These are phyloP conservation scores for Ceratothoa steindachneri DNA, from an alignment of 2,888 invertebrate genomes.

Conservation along the genomic window DNA sequence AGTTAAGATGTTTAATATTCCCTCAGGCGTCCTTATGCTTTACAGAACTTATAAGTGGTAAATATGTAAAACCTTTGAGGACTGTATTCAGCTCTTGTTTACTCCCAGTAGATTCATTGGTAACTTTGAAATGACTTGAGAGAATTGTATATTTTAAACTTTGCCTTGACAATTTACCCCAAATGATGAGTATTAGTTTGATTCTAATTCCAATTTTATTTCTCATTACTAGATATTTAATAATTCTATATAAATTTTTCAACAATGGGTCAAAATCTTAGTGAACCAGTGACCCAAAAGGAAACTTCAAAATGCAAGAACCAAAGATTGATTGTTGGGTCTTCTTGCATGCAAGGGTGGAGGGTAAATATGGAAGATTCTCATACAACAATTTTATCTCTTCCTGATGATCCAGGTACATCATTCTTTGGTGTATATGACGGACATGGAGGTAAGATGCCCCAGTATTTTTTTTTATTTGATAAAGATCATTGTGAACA, in stretches of 20 bases:
- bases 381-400: constrained; percentile 87
- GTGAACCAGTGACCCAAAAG: constrained; percentile 46
- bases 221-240: too few relatives aligned
- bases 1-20: too few relatives aligned
- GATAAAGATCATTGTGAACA: too few relatives aligned
- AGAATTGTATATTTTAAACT: not conserved
- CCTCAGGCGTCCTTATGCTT: too few relatives aligned
- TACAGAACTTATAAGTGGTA: too few relatives aligned
- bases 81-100: too few relatives aligned
- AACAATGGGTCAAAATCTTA: constrained; percentile 45
- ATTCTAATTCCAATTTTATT: too few relatives aligned
- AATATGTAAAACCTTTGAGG: too few relatives aligned
- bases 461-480: too few relatives aligned
- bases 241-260: not conserved
- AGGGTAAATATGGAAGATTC: constrained; percentile 98
- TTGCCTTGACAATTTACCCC: not conserved
- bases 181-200: too few relatives aligned
- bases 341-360: constrained; percentile 99
- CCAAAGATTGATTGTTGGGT: constrained; percentile 65
- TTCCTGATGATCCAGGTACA: constrained; percentile 87
- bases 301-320: constrained; percentile 44
- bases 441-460: constrained; percentile 62
- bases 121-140: too few relatives aligned
- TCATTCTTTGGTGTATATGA: constrained; percentile 93
- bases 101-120: too few relatives aligned